Evolutionary conservation across 53 echinoderm and acorn worm species (phyloP).

Genomic region (Crossaster papposus): DNA sequence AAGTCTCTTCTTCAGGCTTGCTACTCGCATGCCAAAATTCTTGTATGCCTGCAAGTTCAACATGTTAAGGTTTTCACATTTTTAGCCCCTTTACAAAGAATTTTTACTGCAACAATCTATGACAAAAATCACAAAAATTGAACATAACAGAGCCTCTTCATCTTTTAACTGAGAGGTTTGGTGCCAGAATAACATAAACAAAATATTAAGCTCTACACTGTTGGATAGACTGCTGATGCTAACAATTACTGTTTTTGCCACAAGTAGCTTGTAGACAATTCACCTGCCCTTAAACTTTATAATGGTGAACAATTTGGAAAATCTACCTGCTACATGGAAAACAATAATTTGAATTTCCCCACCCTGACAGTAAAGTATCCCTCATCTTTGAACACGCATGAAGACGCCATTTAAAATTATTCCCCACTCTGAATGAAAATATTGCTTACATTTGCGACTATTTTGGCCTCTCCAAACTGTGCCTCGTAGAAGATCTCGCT

Average conservation of each 20-base stretch:
- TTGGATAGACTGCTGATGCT: no score
- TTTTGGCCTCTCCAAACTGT: slow-evolving; percentile 95
- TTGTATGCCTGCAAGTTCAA: slow-evolving; percentile 88
- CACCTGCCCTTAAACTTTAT: no score
- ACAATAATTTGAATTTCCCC: no score
- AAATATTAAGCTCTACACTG: no score
- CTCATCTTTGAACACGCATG: neutral
- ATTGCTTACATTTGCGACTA: slow-evolving; percentile 94
- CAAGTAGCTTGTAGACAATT: no score
- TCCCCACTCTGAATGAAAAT: neutral
- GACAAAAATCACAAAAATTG: neutral
- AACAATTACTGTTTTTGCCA: no score
- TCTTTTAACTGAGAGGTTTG: no score
- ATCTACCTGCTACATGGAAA: no score
- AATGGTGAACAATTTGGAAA: no score
- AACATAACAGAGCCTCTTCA: no score
- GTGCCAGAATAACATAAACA: no score
- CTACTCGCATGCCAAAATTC: slow-evolving; percentile 96
- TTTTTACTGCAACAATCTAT: neutral
- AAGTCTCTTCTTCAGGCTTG: slow-evolving; percentile 87
- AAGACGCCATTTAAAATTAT: neutral
- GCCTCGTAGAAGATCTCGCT: slow-evolving; percentile 98
- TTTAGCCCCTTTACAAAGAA: neutral
- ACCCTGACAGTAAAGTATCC: no score
- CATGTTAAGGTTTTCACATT: neutral